These are phyloP conservation scores for Barypeithes pellucidus DNA, from an alignment of 2,888 invertebrate species.

Conservation along the genomic window DNA sequence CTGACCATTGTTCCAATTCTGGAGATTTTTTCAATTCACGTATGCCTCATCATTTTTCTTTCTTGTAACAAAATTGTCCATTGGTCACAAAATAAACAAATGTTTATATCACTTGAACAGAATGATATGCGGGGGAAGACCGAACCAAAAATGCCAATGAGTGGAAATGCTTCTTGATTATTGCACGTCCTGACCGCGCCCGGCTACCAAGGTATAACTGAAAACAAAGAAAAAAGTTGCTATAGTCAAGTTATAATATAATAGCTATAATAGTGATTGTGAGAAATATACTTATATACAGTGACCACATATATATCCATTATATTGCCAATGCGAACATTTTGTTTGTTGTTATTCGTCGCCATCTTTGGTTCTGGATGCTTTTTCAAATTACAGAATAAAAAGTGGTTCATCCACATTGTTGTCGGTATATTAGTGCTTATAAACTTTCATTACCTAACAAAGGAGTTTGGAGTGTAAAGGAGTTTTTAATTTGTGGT, in stretches of 20 bases:
- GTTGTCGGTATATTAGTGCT: too few relatives aligned
- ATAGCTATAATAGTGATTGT: not conserved
- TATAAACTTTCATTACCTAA: too few relatives aligned
- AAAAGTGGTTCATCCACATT: too few relatives aligned
- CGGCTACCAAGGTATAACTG: slow-evolving; percentile 61
- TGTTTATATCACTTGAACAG: slow-evolving; percentile 39
- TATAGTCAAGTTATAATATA: not conserved
- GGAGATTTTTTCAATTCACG: not conserved
- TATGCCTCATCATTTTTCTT: slow-evolving; percentile 12
- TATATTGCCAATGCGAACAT: too few relatives aligned
- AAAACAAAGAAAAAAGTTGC: slow-evolving; percentile 56
- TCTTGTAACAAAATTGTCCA: slow-evolving; percentile 9
- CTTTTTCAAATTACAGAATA: too few relatives aligned
- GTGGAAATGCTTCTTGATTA: slow-evolving; percentile 61
- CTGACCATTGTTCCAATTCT: not conserved
- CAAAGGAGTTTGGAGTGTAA: too few relatives aligned
- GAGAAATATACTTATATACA: too few relatives aligned
- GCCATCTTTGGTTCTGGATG: too few relatives aligned
- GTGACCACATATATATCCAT: too few relatives aligned
- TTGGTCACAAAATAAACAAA: slow-evolving; percentile 24
- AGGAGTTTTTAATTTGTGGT: too few relatives aligned
- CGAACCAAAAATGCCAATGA: slow-evolving; percentile 60
- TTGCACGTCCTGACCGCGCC: slow-evolving; percentile 61
- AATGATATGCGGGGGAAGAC: slow-evolving; percentile 51
- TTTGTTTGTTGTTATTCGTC: too few relatives aligned